Conservation (phyloP, 1,140 invertebrate species). For the Drosophila persimilis region DNA sequence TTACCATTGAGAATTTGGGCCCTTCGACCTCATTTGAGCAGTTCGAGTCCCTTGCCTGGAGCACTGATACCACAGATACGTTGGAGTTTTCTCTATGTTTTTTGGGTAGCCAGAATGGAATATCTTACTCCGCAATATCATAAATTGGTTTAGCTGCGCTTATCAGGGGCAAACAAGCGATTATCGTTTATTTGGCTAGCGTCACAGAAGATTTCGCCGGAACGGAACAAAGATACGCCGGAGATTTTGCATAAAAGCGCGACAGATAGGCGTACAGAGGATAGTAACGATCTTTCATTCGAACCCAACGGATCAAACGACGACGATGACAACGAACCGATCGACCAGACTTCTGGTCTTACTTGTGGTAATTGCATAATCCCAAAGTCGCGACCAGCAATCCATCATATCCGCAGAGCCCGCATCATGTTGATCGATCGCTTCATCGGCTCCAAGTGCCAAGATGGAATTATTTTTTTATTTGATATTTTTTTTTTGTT, state of each 20-base stretch:
- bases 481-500: conserved; percentile 14
- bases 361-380: conserved; percentile 68
- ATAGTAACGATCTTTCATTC: conserved; percentile 75
- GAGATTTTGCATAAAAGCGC: conserved; percentile 59
- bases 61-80: too few species aligned
- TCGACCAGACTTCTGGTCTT: conserved; percentile 63
- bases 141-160: conserved; percentile 66
- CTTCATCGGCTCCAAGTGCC: too few species aligned
- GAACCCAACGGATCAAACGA: conserved; percentile 66
- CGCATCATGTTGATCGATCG: too few species aligned
- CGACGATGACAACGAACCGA: conserved; percentile 76
- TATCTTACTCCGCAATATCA: conserved; percentile 62
- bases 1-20: too few species aligned
- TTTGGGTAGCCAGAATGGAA: conserved; percentile 7
- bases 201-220: conserved; percentile 50
- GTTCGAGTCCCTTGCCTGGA: too few species aligned
- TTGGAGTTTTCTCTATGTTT: conserved; percentile 1
- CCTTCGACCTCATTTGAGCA: too few species aligned
- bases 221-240: conserved; percentile 25
- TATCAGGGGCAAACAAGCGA: conserved; percentile 68
- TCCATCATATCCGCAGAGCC: background rate
- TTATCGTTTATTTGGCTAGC: conserved; percentile 64
- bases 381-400: conserved; percentile 14
- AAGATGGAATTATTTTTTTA: background rate
- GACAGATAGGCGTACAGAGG: conserved; percentile 7